phyloP scores from a whole-genome alignment of 1,140 invertebrate species.

The Chlorops oryzae region DNA sequence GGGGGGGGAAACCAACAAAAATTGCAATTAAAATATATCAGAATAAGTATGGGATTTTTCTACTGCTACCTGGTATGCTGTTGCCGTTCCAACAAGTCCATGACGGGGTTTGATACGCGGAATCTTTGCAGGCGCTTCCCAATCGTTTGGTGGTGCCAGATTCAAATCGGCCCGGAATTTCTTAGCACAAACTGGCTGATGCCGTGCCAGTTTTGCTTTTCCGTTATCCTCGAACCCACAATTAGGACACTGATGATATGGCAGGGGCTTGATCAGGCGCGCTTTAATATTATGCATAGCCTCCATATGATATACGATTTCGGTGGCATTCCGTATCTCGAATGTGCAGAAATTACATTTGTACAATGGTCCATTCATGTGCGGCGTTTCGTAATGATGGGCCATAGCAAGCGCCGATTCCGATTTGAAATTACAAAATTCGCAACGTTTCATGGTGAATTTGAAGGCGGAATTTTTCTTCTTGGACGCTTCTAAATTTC shows the following conservation, averaged over 20 bases:
- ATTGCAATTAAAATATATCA: neutral
- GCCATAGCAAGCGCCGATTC: conserved; percentile 82
- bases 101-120: conserved; percentile 51
- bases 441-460: conserved; percentile 74
- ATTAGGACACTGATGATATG: conserved; percentile 86
- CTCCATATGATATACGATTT: conserved; percentile 89
- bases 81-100: conserved; percentile 45
- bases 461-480: conserved; percentile 82
- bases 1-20: neutral
- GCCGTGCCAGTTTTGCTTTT: conserved; percentile 85
- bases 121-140: conserved; percentile 90
- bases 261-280: conserved; percentile 73
- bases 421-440: conserved; percentile 87
- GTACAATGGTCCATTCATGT: conserved; percentile 80
- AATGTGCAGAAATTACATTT: conserved; percentile 83
- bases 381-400: conserved; percentile 86
- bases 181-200: conserved; percentile 82
- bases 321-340: conserved; percentile 75
- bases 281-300: conserved; percentile 77
- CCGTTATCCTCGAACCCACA: conserved; percentile 93
- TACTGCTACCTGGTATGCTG: conserved; percentile 40
- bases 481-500: conserved; percentile 80
- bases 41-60: neutral
- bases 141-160: conserved; percentile 74
- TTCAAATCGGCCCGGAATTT: conserved; percentile 85